Evolutionary conservation across 2,888 invertebrate genomes (phyloP).

Genomic region (Atrina japonica): DNA sequence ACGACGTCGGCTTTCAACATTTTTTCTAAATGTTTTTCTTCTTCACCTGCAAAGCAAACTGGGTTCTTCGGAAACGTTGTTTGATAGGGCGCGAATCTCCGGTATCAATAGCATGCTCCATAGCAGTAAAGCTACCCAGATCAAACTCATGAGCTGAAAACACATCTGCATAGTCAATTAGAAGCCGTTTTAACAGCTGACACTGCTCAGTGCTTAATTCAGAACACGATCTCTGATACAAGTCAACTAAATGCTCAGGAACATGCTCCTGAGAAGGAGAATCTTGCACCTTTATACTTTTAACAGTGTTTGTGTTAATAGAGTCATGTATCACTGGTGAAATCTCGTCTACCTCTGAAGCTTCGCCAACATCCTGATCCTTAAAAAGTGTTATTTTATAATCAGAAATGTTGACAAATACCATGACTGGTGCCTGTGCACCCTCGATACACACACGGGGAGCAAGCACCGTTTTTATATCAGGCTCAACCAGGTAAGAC

Average conservation of each 20-base stretch:
- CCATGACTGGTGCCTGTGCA: background rate
- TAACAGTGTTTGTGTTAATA: background rate
- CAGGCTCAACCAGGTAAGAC: background rate
- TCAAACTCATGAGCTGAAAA: conserved; percentile 41
- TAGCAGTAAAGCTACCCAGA: conserved; percentile 27
- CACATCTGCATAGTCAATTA: conserved; percentile 37
- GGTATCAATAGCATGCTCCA: conserved; percentile 42
- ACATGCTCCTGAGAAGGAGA: background rate
- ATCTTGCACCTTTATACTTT: conserved; percentile 1
- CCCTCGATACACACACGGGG: background rate
- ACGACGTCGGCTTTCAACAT: conserved; percentile 40
- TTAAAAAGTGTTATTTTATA: background rate
- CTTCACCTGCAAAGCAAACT: conserved; percentile 38
- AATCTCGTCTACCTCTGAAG: conserved; percentile 9
- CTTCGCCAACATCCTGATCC: conserved; percentile 1
- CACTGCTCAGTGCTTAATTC: conserved; percentile 15
- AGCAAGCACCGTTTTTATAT: background rate
- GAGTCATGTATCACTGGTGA: background rate
- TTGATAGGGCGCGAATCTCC: conserved; percentile 34
- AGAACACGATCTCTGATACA: conserved; percentile 8
- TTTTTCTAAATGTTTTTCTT: conserved; percentile 41
- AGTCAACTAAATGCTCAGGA: conserved; percentile 18
- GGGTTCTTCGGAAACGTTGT: conserved; percentile 39
- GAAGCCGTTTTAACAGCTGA: conserved; percentile 6
- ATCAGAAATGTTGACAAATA: conserved; percentile 5